Percentiles rank a stretch among this genome's conserved stretches.
These are phyloP conservation scores for Paralichthys olivaceus DNA, from an alignment of 2,113 vertebrate species.

Conservation along the genomic window DNA sequence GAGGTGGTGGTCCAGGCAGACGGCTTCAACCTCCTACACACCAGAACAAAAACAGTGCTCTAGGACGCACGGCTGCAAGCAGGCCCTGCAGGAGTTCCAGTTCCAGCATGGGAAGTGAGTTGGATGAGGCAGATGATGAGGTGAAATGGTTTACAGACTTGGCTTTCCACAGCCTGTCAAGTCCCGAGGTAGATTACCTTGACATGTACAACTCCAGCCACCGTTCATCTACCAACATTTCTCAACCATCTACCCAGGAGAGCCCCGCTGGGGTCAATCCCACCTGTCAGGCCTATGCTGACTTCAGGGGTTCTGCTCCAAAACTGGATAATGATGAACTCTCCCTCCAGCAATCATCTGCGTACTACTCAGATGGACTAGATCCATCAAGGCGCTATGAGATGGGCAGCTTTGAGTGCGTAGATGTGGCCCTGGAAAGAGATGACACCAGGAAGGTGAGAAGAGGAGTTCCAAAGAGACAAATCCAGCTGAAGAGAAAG, in stretches of 20 bases:
- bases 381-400: conserved; percentile 82
- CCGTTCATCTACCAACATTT: conserved; percentile 83
- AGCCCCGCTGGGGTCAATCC: conserved; percentile 77
- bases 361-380: conserved; percentile 62
- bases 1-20: conserved; percentile 58
- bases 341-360: conserved; percentile 61
- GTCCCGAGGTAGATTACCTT: conserved; percentile 79
- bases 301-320: conserved; percentile 74
- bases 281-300: conserved; percentile 84
- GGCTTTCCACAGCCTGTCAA: conserved; percentile 84
- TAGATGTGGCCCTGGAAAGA: conserved; percentile 90
- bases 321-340: conserved; percentile 76
- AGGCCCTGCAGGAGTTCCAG: conserved; percentile 78
- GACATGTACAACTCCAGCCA: conserved; percentile 90
- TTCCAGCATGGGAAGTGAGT: conserved; percentile 86
- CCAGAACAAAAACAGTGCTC: conserved; percentile 60
- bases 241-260: conserved; percentile 86
- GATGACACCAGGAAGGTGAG: conserved; percentile 81
- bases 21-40: conserved; percentile 61
- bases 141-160: conserved; percentile 87
- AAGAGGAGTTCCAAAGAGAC: conserved; percentile 93
- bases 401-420: conserved; percentile 86
- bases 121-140: conserved; percentile 88
- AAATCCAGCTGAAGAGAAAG: conserved; percentile 91
- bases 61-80: conserved; percentile 57